A percentile compares a stretch with the other conserved stretches of the same genome.
Evolutionary conservation across 1,140 invertebrate species (phyloP).

Genomic region (Oreohelix idahoensis): DNA sequence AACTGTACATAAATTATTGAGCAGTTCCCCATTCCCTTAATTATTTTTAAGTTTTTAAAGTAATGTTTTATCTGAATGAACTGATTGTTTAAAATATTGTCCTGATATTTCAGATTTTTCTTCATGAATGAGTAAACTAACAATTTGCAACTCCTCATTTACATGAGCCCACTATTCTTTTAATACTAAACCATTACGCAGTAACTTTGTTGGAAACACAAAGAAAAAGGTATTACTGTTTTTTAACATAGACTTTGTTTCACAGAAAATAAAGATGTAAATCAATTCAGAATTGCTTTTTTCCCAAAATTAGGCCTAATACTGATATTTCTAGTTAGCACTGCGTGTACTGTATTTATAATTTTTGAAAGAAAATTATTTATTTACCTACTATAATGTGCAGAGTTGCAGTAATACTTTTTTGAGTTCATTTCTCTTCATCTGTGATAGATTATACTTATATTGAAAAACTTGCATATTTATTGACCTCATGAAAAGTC

Average conservation of each 20-base stretch:
- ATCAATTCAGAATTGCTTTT: too few species aligned
- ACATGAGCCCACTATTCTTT: too few species aligned
- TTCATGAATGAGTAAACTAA: neutral
- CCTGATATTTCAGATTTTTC: neutral
- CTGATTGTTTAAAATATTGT: neutral
- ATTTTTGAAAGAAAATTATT: neutral
- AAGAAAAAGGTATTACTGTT: too few species aligned
- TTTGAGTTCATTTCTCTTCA: slow-evolving; percentile 7
- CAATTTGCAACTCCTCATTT: too few species aligned
- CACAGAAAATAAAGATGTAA: too few species aligned
- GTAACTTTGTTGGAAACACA: too few species aligned
- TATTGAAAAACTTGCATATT: slow-evolving; percentile 31
- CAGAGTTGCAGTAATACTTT: neutral
- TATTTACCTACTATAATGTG: neutral
- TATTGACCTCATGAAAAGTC: slow-evolving; percentile 27
- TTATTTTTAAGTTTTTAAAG: too few species aligned
- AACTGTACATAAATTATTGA: neutral
- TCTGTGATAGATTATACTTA: slow-evolving; percentile 37
- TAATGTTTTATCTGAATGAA: neutral
- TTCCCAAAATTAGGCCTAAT: too few species aligned
- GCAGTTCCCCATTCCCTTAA: neutral
- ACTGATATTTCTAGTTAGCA: too few species aligned
- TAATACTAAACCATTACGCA: too few species aligned
- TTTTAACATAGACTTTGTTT: too few species aligned
- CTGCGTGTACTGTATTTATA: too few species aligned